Evolutionary conservation across 2,888 invertebrate species (phyloP).

Genomic region (Xylophagus ater): DNA sequence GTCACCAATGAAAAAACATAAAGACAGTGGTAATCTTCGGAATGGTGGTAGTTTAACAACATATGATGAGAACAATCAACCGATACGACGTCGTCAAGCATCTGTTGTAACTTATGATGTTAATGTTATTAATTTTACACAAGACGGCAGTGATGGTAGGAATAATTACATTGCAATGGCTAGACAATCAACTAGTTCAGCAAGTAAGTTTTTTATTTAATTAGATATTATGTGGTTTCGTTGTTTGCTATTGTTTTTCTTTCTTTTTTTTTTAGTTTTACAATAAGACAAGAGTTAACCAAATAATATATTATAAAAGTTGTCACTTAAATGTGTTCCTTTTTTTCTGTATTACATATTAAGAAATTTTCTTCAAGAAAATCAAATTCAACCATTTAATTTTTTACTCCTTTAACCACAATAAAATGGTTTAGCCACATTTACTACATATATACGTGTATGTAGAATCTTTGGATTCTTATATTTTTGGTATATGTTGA

Average conservation of each 20-base stretch:
- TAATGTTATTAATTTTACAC: constrained; percentile 39
- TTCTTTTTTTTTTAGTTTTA: too few relatives aligned
- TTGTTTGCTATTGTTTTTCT: too few relatives aligned
- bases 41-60: constrained; percentile 4
- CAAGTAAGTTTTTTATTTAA: constrained; percentile 37
- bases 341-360: not conserved
- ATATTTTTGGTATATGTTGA: too few relatives aligned
- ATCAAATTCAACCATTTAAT: too few relatives aligned
- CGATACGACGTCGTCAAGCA: constrained; percentile 35
- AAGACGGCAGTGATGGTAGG: constrained; percentile 35
- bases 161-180: constrained; percentile 39
- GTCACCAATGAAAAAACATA: constrained; percentile 7
- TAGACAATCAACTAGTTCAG: constrained; percentile 37
- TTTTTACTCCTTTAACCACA: too few relatives aligned
- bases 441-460: too few relatives aligned
- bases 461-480: too few relatives aligned
- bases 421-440: too few relatives aligned
- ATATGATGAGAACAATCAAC: constrained; percentile 20
- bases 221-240: too few relatives aligned
- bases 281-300: too few relatives aligned
- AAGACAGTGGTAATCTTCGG: constrained; percentile 1
- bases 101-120: constrained; percentile 40
- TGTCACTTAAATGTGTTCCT: not conserved
- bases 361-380: not conserved
- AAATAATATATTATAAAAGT: too few relatives aligned